Percentiles rank a stretch among this genome's conserved stretches.
Conservation (phyloP, 2,797 vertebrate genomes). For the Dallia pectoralis region DNA sequence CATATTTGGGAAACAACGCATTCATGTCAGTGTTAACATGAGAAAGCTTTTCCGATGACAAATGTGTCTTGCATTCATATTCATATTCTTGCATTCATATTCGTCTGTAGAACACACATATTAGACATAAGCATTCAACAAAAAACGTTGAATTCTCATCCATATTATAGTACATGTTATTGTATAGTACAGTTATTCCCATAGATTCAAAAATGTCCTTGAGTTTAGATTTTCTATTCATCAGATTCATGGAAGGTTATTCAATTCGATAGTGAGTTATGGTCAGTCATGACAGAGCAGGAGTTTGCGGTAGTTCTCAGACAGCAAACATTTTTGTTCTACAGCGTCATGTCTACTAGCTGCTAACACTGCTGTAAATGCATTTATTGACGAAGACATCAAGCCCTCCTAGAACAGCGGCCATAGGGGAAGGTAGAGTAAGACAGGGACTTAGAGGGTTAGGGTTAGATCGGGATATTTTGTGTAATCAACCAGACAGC, state of each 20-base stretch:
- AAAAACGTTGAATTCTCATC: background rate
- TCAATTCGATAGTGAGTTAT: background rate
- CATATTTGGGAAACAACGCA: background rate
- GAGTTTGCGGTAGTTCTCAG: background rate
- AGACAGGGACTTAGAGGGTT: background rate
- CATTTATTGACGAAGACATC: background rate
- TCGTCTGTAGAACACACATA: background rate
- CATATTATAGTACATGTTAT: background rate
- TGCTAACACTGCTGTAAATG: background rate
- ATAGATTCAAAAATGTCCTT: background rate
- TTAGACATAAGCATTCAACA: background rate
- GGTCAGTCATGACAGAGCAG: background rate
- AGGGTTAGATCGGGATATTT: background rate
- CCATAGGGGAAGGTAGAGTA: background rate
- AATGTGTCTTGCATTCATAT: background rate
- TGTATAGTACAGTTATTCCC: background rate
- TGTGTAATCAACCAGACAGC: background rate
- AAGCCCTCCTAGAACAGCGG: background rate
- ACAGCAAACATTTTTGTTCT: background rate
- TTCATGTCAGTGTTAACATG: background rate
- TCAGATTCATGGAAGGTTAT: background rate
- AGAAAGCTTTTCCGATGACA: background rate
- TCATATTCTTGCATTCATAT: background rate
- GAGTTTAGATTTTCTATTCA: background rate
- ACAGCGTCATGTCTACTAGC: background rate